Conservation (phyloP, 2,113 vertebrate species). For the human (Homo sapiens) region GRCh38 chr2:223699001-223699500, state of each 20-base stretch:
- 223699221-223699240: too few relatives aligned
- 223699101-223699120: neutral
- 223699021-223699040: neutral
- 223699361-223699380: too few relatives aligned
- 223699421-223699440: too few relatives aligned
- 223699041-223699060: neutral
- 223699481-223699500: too few relatives aligned
- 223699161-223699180: slow-evolving; percentile 20
- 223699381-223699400: too few relatives aligned
- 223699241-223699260: neutral
- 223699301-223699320: too few relatives aligned
- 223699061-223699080: neutral
- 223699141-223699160: neutral
- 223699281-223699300: too few relatives aligned
- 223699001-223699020: neutral
- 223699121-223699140: neutral
- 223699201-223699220: neutral
- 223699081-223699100: neutral
- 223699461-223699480: too few relatives aligned
- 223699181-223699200: neutral
- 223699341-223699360: too few relatives aligned
- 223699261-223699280: neutral
- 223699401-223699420: too few relatives aligned
- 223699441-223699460: too few relatives aligned
- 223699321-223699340: too few relatives aligned